Evolutionary conservation across 2,888 invertebrate genomes (phyloP), one percentile per base, ranked within the genome.

Genomic region (Drosophila prostipennis): DNA sequence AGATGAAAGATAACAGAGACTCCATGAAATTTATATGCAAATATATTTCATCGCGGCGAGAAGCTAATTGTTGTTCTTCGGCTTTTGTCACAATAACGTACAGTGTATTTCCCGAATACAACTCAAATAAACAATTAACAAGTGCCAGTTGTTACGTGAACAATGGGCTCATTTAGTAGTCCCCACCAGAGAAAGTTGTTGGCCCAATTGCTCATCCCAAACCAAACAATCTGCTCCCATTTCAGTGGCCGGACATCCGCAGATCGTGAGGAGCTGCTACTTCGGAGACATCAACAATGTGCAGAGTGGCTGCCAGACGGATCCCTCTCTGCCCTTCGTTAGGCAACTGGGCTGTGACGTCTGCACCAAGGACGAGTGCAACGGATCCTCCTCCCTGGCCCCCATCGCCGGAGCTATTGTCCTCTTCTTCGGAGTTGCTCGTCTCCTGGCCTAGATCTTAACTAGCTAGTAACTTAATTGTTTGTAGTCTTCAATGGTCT

Each of bases 311-410:
- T 91, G 92, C 61, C 79, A 85, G 46, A 63, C 81, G 34, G 91
- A 92, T 76, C 91, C 91, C 10, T 68, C 89, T 0, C 60, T 90
- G 69, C 90, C 90, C 23, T 90, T 88, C 63, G 83, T 90, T 54
- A 89, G 77, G 69, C 91, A 90, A 49, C 46, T 91, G 59, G 79
- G 89, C 13, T 92, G 91, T 51, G 88, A 91, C 59, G 91, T 91
- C 6, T 91, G 91, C 72, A 69, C 82, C 45, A 81, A 81, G 53
- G 82, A 91, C 51, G 82, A 89, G 64, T 91, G 91, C 74, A 92
- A 91, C 42, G 84, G 89, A 6, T 87, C 91, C 36, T 37, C 79
- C 11, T 68, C 82, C 39, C 45, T 83, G 42, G 84, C 78, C 23
- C 90, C 91, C 10, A 71, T 91, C 16, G 87, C 82, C 13, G 74